Evolutionary conservation across 2,888 invertebrate genomes (phyloP), one percentile per base, ranked within the genome.

Genomic region (Drosophila villosipedis): DNA sequence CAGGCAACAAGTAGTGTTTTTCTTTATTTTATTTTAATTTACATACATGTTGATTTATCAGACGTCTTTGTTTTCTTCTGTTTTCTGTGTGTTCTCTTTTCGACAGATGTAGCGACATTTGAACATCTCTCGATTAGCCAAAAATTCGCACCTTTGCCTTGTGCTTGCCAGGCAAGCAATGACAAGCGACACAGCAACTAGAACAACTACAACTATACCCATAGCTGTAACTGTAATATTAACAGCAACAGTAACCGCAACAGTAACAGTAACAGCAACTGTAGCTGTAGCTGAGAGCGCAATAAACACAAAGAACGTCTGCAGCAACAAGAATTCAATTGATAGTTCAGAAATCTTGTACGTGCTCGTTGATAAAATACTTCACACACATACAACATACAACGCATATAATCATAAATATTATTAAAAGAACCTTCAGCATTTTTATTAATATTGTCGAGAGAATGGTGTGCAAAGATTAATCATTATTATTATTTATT

Each of bases 61-160:
- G 74, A 80, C 50, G 52, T 80, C 58, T 73, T 73, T 78, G 62
- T 81, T 81, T 75, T 50, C 57, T 77, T 73, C 70, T 67, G 58
- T 76, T 72, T 73, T 69, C 72, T 73, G 58, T 73, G 76, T 79
- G 79, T 73, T 82, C 76, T 77, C 78, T 78, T 88, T 75, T 71
- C 72, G 75, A 86, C 82, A 91, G 85, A 91, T 90, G 82, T 88
- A 91, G 88, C 88, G 73, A 88, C 88, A 81, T 89, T 91, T 90
- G 77, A 87, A 78, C 83, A 78, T 78, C 76, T 87, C 81, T 91
- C 75, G 84, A 80, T 76, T 86, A 90, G 84, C 68, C 63, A 74
- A 81, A 68, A 71, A 73, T 76, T 78, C 70, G 69, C 81, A 86
- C 82, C 75, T 78, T 81, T 81, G 89, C 87, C 87, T 73, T 73